Conservation (phyloP, 2,888 invertebrate genomes). For the Perdita meconis region DNA sequence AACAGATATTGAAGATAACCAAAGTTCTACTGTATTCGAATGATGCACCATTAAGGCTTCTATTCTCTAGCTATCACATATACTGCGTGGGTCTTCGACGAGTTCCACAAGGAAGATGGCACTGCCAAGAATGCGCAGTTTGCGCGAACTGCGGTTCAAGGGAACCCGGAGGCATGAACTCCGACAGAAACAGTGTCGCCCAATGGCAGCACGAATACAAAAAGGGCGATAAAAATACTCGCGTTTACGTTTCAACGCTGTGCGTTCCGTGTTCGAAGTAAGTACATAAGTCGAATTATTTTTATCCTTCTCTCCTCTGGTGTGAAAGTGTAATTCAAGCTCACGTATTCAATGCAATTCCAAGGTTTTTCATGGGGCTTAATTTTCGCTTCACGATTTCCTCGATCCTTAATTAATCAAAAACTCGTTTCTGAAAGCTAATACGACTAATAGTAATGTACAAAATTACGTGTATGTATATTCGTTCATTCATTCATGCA, state of each 20-base stretch:
- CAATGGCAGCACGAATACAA: constrained; percentile 86
- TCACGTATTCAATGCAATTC: constrained; percentile 39
- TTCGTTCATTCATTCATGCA: neutral
- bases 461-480: constrained; percentile 3
- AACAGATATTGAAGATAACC: no score
- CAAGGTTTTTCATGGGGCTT: constrained; percentile 53
- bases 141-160: constrained; percentile 86
- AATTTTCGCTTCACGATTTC: constrained; percentile 54
- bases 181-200: constrained; percentile 81
- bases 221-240: constrained; percentile 84
- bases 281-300: constrained; percentile 79
- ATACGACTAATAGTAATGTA: neutral
- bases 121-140: constrained; percentile 92
- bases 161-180: constrained; percentile 84
- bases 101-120: constrained; percentile 95
- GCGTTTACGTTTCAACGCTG: constrained; percentile 85
- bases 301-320: constrained; percentile 12
- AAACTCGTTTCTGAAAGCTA: neutral
- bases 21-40: no score
- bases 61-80: constrained; percentile 89
- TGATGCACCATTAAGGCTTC: no score
- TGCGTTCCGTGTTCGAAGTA: constrained; percentile 90
- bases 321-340: constrained; percentile 37
- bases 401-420: constrained; percentile 15
- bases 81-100: constrained; percentile 93